Percentiles rank a stretch among this genome's conserved stretches.
Conservation (phyloP, 1,140 invertebrate species). For the Penaeus chinensis region DNA sequence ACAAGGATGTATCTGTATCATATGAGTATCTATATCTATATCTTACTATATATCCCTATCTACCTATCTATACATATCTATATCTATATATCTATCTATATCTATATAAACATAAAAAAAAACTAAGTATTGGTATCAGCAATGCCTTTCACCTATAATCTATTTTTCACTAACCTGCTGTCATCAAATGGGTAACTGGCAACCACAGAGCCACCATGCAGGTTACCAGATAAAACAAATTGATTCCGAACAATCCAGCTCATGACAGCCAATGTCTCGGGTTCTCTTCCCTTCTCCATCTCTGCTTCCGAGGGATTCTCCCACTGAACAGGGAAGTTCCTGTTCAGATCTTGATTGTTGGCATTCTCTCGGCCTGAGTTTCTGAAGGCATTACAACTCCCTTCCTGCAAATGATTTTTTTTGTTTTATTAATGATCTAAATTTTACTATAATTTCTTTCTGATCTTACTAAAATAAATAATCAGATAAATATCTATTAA, state of each 20-base stretch:
- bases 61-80: too few species aligned
- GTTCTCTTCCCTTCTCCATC: conserved; percentile 73
- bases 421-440: background rate
- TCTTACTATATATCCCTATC: too few species aligned
- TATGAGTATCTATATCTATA: too few species aligned
- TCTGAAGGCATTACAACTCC: conserved; percentile 78
- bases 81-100: too few species aligned
- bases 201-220: conserved; percentile 92
- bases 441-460: background rate
- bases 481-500: background rate
- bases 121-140: too few species aligned
- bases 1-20: too few species aligned
- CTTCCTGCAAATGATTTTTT: conserved; percentile 75
- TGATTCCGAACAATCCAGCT: conserved; percentile 85
- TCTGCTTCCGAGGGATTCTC: conserved; percentile 25
- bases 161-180: conserved; percentile 72
- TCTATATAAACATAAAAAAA: too few species aligned
- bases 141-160: background rate
- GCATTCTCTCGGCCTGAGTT: conserved; percentile 82
- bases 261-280: conserved; percentile 94
- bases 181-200: conserved; percentile 92
- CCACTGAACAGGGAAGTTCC: conserved; percentile 80
- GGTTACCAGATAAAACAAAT: conserved; percentile 91
- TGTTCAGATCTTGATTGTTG: conserved; percentile 83
- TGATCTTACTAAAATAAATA: background rate